These are phyloP conservation scores for Morpho deidamia DNA, from an alignment of 2,888 invertebrate genomes.

Conservation along the genomic window DNA sequence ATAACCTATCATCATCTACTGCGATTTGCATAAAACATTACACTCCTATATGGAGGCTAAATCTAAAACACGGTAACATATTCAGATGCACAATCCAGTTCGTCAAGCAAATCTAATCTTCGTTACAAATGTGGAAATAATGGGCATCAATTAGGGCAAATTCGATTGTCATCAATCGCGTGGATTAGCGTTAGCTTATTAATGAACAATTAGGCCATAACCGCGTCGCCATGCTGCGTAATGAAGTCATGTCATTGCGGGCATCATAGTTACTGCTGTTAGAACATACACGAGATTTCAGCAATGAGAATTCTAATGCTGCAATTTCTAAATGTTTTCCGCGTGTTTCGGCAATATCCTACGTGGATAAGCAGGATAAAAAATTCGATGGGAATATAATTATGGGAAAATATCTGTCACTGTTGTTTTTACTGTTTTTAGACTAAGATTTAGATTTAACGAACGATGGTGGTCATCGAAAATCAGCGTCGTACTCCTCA, in stretches of 20 bases:
- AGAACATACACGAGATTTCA: background rate
- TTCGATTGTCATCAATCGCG: constrained; percentile 37
- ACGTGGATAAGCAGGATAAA: too few species aligned
- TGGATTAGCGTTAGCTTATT: constrained; percentile 40
- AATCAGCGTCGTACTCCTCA: too few species aligned
- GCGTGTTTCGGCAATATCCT: too few species aligned
- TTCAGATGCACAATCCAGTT: constrained; percentile 1
- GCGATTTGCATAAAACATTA: too few species aligned
- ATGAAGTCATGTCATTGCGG: constrained; percentile 29
- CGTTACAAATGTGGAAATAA: constrained; percentile 8
- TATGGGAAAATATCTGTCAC: too few species aligned
- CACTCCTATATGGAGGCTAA: background rate
- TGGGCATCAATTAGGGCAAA: constrained; percentile 30
- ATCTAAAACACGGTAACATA: background rate
- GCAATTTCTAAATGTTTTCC: too few species aligned
- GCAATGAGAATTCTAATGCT: background rate
- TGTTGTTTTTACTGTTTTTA: too few species aligned
- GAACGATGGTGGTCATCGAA: too few species aligned
- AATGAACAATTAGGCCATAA: constrained; percentile 39
- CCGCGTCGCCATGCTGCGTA: constrained; percentile 19
- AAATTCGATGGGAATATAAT: too few species aligned
- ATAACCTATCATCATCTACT: too few species aligned
- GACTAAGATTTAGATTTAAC: too few species aligned
- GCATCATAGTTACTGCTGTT: background rate
- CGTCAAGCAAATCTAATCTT: constrained; percentile 9